Base-by-base conservation (phyloP, 2,888 invertebrate species). In the Eristalis pertinax region DNA sequence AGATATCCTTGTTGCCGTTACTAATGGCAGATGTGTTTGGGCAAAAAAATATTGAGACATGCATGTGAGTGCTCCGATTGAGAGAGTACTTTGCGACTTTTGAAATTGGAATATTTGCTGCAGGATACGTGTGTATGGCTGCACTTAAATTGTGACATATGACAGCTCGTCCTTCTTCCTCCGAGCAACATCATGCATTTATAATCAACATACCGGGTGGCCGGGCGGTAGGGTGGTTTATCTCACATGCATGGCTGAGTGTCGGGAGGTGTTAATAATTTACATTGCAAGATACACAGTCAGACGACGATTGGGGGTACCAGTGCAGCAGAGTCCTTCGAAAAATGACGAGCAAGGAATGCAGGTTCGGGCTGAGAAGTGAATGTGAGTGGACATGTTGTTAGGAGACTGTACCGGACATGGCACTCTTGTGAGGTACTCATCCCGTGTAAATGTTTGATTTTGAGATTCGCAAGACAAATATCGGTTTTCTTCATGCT, bases 101-200 rank as follows among this genome's bases (percentile, higher is more conserved):
- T 29, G 29, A 78, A 86, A 78, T 82, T 82, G 74, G 70, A 82
- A 78, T 73, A 76, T 77, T 74, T 74, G 74, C 78, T 73, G 82
- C 62, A 78, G 85, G 64, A 56, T 74, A 60, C 50, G 35, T 56
- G 4, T 74, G 74, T 74, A 50, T 60, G 35, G 56, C 7, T 74
- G 69, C 75, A 80, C 79, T 78, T 78, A 70, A 35, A 32, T 73
- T 69, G 58, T 74, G 69, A 68, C 73, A 80, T 41, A 56, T 50
- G 38, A 50, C 56, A 3, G 38, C 38, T 24, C 62, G 50, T 15
- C 62, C 22, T 74, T 63, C 68, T 63, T 15, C 15, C 43, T 62
- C 60, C 56, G 32, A 63, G 83, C 38, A 77, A 60, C 62, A 22
- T 70, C 65, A 82, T 78, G 70, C 64, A 82, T 86, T 82, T 82